A percentile compares a stretch with the other conserved stretches of the same genome.
phyloP scores from a whole-genome alignment of 2,113 vertebrate species.

The Tiliqua scincoides region DNA sequence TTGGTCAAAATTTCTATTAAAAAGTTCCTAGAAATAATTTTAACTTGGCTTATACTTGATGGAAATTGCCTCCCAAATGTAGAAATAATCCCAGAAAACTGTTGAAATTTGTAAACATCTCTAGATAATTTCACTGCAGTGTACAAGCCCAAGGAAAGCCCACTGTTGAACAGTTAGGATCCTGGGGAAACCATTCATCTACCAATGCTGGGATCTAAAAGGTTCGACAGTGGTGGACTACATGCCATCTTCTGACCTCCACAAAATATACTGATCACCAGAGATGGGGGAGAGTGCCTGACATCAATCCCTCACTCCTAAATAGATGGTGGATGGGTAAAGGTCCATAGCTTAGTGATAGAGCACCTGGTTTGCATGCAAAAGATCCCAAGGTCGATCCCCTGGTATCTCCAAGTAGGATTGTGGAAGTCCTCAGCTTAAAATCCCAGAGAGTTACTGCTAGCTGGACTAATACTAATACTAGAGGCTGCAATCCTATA shows the following conservation, averaged over 20 bases:
- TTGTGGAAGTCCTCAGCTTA: too few relatives aligned
- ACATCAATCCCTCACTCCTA: background rate
- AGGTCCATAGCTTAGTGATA: too few relatives aligned
- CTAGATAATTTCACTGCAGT: background rate
- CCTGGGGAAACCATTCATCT: background rate
- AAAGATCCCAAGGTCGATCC: too few relatives aligned
- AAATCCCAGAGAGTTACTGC: too few relatives aligned
- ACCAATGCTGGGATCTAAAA: background rate
- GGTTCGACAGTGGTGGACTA: background rate
- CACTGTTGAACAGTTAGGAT: background rate
- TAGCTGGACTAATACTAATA: too few relatives aligned
- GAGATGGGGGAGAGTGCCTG: background rate
- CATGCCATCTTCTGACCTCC: background rate
- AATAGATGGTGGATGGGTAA: background rate
- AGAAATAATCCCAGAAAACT: background rate
- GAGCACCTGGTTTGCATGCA: too few relatives aligned
- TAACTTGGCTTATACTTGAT: background rate
- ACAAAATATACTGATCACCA: background rate
- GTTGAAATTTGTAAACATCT: background rate
- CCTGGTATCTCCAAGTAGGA: too few relatives aligned
- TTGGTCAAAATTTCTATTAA: background rate
- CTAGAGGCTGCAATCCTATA: too few relatives aligned
- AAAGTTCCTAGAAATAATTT: background rate
- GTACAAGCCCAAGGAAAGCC: background rate
- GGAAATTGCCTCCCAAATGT: background rate